Conservation (phyloP, 2,888 invertebrate genomes). For the Lepetodrilus schrolli region DNA sequence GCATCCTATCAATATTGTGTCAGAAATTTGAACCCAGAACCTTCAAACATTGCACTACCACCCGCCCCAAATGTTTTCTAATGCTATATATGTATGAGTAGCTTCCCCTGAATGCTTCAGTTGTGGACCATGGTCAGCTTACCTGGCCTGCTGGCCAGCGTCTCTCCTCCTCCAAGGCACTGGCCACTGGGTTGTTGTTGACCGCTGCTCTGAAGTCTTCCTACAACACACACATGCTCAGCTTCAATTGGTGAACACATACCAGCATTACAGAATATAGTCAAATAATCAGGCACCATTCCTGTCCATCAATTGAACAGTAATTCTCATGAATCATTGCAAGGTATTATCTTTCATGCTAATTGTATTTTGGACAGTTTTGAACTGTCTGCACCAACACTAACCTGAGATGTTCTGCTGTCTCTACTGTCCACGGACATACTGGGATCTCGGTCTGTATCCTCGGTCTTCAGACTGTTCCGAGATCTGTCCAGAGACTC, state of each 20-base stretch:
- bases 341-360: too few species aligned
- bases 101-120: too few species aligned
- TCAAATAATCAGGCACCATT: too few species aligned
- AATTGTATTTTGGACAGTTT: too few species aligned
- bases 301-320: too few species aligned
- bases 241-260: background rate
- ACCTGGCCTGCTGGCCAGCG: background rate
- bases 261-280: background rate
- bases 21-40: too few species aligned
- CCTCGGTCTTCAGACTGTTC: background rate
- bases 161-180: slow-evolving; percentile 12
- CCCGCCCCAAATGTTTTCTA: too few species aligned
- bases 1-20: too few species aligned
- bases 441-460: background rate
- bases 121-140: background rate
- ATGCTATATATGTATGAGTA: too few species aligned
- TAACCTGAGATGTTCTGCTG: slow-evolving; percentile 31
- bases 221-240: background rate
- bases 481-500: slow-evolving; percentile 28
- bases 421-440: slow-evolving; percentile 35
- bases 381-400: too few species aligned
- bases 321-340: too few species aligned
- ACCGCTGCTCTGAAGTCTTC: slow-evolving; percentile 19
- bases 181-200: slow-evolving; percentile 28
- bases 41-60: too few species aligned